phyloP scores from a whole-genome alignment of 2,888 invertebrate genomes.

The Ceramica pisi region DNA sequence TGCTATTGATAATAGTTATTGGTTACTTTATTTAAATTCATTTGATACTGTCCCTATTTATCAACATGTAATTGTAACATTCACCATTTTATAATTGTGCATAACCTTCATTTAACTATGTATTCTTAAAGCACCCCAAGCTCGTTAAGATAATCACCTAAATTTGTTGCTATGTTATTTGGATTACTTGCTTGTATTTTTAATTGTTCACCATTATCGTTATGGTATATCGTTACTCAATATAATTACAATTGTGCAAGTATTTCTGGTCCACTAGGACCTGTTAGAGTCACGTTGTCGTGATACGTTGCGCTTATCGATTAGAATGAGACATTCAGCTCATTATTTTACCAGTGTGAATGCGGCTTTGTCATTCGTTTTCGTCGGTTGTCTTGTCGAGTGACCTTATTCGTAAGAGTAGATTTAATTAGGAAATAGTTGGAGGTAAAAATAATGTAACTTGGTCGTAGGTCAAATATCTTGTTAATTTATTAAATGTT shows the following conservation, averaged over 20 bases:
- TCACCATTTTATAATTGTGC: background rate
- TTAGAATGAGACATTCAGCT: slow-evolving; percentile 63
- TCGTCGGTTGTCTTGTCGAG: slow-evolving; percentile 51
- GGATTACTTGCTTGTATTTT: slow-evolving; percentile 53
- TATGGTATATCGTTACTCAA: slow-evolving; percentile 56
- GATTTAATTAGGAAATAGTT: slow-evolving; percentile 36
- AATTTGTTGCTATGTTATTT: slow-evolving; percentile 53
- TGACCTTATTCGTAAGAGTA: slow-evolving; percentile 47
- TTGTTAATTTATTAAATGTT: slow-evolving; percentile 12
- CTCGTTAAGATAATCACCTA: slow-evolving; percentile 40
- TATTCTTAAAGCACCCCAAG: slow-evolving; percentile 26
- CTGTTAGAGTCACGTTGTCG: slow-evolving; percentile 73
- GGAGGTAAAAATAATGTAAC: background rate
- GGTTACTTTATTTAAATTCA: background rate
- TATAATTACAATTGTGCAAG: slow-evolving; percentile 73
- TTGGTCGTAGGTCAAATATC: slow-evolving; percentile 32
- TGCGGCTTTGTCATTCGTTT: slow-evolving; percentile 61
- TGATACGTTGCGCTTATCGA: slow-evolving; percentile 73
- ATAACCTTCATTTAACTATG: slow-evolving; percentile 3
- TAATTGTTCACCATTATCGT: slow-evolving; percentile 60
- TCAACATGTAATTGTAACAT: slow-evolving; percentile 13
- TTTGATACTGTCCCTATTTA: background rate
- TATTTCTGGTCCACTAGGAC: slow-evolving; percentile 67
- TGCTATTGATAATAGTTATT: slow-evolving; percentile 1
- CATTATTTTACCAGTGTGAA: slow-evolving; percentile 64